These are phyloP conservation scores for Rhyacichthys aspro DNA, from an alignment of 2,797 vertebrate genomes.

Conservation along the genomic window DNA sequence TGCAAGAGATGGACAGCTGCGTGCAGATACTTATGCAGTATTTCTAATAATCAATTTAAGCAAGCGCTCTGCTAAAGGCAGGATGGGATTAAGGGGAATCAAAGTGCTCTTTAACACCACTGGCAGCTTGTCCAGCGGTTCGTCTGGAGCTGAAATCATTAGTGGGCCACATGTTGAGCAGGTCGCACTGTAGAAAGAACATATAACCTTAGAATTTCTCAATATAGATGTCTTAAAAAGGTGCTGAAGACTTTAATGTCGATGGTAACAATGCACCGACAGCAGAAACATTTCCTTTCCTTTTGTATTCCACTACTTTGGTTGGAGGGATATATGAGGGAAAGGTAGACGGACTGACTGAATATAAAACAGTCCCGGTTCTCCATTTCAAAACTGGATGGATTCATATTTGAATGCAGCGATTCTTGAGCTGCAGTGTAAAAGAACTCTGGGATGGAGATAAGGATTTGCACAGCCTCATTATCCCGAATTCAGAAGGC, in stretches of 20 bases:
- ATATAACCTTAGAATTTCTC: too few species aligned
- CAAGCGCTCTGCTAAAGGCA: constrained; percentile 28
- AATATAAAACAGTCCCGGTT: background rate
- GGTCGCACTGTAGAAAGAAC: background rate
- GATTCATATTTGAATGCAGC: background rate
- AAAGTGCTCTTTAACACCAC: constrained; percentile 51
- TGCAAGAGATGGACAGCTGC: constrained; percentile 6
- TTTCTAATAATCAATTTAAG: constrained; percentile 47
- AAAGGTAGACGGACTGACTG: background rate
- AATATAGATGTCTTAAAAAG: background rate
- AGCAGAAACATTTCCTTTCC: background rate
- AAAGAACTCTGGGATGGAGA: constrained; percentile 25
- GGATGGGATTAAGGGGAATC: constrained; percentile 46
- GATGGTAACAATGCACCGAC: too few species aligned
- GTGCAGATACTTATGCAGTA: constrained; percentile 10
- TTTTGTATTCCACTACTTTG: background rate
- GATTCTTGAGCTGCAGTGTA: constrained; percentile 19
- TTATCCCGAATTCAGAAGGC: constrained; percentile 30
- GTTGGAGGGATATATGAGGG: too few species aligned
- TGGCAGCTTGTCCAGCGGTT: constrained; percentile 36
- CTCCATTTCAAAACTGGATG: background rate
- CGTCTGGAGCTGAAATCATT: constrained; percentile 37
- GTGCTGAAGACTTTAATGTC: too few species aligned
- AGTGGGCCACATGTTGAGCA: constrained; percentile 25
- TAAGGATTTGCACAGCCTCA: constrained; percentile 30